Percentiles rank a stretch among this genome's conserved stretches.
Conservation (phyloP, 2,113 vertebrate species). For the Corapipo altera region DNA sequence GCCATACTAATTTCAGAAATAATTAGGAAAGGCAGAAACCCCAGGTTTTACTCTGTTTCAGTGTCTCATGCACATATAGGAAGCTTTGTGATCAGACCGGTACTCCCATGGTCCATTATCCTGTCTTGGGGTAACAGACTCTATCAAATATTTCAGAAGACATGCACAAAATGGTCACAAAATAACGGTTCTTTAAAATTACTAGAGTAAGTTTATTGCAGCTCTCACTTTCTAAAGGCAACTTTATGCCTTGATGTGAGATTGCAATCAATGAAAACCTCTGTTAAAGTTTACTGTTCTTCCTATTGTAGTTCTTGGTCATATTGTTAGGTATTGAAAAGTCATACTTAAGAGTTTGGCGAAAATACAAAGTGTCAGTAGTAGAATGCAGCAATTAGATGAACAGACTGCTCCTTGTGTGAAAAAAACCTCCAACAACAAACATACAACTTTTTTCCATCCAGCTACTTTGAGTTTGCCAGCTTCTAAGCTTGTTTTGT, state of each 20-base stretch:
- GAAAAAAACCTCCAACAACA: neutral
- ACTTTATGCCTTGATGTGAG: neutral
- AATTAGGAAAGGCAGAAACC: neutral
- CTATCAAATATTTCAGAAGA: neutral
- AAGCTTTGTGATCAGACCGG: neutral
- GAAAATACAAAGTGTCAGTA: neutral
- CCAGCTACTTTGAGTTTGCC: neutral
- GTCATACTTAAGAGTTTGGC: neutral
- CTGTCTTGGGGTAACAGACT: neutral
- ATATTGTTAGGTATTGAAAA: neutral
- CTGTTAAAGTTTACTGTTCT: neutral
- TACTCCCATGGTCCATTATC: neutral
- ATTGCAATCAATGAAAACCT: neutral
- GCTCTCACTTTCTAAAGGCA: neutral
- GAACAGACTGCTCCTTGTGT: neutral
- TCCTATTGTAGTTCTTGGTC: neutral
- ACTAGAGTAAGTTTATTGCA: neutral
- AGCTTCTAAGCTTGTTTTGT: neutral
- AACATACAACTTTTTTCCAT: neutral
- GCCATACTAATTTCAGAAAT: neutral
- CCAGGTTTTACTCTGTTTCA: fast-evolving
- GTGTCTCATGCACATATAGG: neutral
- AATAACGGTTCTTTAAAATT: neutral
- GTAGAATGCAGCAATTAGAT: neutral
- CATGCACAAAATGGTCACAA: neutral